These are phyloP conservation scores for Hydrozoanthus tunicans DNA, from an alignment of 64 coral and sea anemone genomes.

Conservation along the genomic window DNA sequence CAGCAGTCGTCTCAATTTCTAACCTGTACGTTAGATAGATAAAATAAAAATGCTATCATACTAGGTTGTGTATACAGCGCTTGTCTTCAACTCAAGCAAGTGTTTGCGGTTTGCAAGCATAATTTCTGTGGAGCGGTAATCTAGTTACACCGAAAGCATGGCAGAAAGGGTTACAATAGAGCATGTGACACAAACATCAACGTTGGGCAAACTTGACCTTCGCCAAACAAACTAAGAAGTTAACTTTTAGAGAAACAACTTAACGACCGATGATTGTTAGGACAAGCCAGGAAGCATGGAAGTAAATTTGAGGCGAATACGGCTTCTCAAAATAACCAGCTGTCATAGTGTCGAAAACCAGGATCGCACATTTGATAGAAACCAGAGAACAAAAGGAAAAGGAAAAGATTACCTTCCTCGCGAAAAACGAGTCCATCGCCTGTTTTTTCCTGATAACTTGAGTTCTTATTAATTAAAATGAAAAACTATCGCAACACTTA, in stretches of 20 bases:
- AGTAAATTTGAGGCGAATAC: constrained; percentile 13
- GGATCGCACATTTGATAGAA: constrained; percentile 17
- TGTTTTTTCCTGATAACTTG: neutral
- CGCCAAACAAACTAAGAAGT: constrained; percentile 64
- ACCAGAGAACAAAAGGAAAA: constrained; percentile 24
- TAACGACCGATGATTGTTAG: constrained; percentile 61
- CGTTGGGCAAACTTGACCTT: constrained; percentile 63
- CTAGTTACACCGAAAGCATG: constrained; percentile 52
- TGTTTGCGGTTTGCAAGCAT: constrained; percentile 55
- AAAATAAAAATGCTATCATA: constrained; percentile 34
- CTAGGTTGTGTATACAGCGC: constrained; percentile 38
- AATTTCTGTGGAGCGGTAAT: constrained; percentile 61
- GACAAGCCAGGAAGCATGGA: constrained; percentile 49
- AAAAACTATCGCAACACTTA: constrained; percentile 11
- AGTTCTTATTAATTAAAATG: constrained; percentile 25
- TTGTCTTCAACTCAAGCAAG: constrained; percentile 10
- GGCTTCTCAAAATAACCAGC: neutral
- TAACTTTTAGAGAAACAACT: constrained; percentile 64
- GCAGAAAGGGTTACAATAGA: constrained; percentile 40
- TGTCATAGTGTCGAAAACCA: constrained; percentile 34
- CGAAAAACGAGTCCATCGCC: constrained; percentile 6
- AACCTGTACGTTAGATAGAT: neutral
- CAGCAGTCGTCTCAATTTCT: neutral
- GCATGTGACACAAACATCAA: constrained; percentile 59
- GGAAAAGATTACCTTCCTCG: constrained; percentile 12